Percentiles rank a stretch among this genome's conserved stretches.
Conservation (phyloP, 2,888 invertebrate species). For the Galeopsomyia nigrocyanea region DNA sequence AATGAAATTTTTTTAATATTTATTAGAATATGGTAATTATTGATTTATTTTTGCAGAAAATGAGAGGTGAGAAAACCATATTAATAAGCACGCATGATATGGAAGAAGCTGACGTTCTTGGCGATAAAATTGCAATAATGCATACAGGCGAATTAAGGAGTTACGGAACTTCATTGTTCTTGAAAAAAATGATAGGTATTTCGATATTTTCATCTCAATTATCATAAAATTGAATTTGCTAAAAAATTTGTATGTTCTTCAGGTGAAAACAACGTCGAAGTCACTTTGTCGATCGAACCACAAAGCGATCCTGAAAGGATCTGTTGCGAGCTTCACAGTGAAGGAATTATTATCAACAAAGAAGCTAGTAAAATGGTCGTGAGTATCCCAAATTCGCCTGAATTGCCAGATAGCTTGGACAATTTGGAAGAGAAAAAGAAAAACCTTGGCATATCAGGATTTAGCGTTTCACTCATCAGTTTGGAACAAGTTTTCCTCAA, state of each 20-base stretch:
- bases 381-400: conserved; percentile 71
- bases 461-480: conserved; percentile 89
- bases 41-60: conserved; percentile 68
- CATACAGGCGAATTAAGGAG: conserved; percentile 81
- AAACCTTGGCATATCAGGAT: conserved; percentile 78
- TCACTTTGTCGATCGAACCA: conserved; percentile 61
- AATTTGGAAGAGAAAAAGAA: conserved; percentile 74
- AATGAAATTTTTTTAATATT: no score
- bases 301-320: conserved; percentile 64
- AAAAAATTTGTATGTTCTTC: not conserved
- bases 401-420: conserved; percentile 76
- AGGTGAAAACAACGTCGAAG: conserved; percentile 63
- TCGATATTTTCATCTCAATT: not conserved
- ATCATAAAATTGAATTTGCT: no score
- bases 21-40: conserved; percentile 9
- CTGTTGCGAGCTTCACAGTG: conserved; percentile 66
- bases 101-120: conserved; percentile 95
- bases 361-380: conserved; percentile 71
- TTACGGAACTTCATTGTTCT: conserved; percentile 85
- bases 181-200: conserved; percentile 79
- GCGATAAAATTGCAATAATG: conserved; percentile 91
- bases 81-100: conserved; percentile 94
- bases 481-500: conserved; percentile 93
- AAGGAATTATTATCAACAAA: conserved; percentile 66
- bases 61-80: conserved; percentile 82